Evolutionary conservation across 2,888 invertebrate species (phyloP), one percentile per base, ranked within the genome.

Genomic region (Neuroscelio doddi): DNA sequence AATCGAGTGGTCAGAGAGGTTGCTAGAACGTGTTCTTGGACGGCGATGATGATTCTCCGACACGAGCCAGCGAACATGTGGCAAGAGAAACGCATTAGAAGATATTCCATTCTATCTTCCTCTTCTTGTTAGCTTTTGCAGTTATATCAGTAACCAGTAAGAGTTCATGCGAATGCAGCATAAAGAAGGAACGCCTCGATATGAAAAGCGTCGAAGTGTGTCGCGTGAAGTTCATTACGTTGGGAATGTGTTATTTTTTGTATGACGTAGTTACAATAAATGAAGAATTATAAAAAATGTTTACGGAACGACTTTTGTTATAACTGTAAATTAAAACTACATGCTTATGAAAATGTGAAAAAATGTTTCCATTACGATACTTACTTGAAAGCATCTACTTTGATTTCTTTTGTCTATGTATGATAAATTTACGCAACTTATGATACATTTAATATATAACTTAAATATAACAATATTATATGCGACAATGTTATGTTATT

Each of bases 21-120:
- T 34, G 58, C 49, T 58, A 39, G 49, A 67, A 56, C 56, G 45
- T 42, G 62, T 68, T 64, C 57, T 55, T 50, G 55, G 58, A 45
- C 21, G 24, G 52, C 29, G 64, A 56, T 51, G 66, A 69, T 68
- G 62, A 65, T 66, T 69, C 57, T 45, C 64, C 64, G 69, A 70
- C 65, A 63, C 58, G 59, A 71, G 64, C 45, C 47, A 55, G 16
- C 36, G 45, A 50, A 53, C 55, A 64, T 45, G 45, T 49, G 59
- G 71, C 74, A 73, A 72, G 72, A 74, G 72, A 75, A 72, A 70
- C 64, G 73, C 75, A 75, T 77, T 76, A 74, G 69, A 69, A 53
- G 68, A 61, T 55, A 56, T 41, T 47, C 26, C 44, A 24, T 42
- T 51, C 51, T 34, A 51, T 45, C 55, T 39, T 36, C 55, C 42